A percentile compares a stretch with the other conserved stretches of the same genome.
phyloP scores from a whole-genome alignment of 2,113 vertebrate genomes.

The Gallinago paraguaiae region DNA sequence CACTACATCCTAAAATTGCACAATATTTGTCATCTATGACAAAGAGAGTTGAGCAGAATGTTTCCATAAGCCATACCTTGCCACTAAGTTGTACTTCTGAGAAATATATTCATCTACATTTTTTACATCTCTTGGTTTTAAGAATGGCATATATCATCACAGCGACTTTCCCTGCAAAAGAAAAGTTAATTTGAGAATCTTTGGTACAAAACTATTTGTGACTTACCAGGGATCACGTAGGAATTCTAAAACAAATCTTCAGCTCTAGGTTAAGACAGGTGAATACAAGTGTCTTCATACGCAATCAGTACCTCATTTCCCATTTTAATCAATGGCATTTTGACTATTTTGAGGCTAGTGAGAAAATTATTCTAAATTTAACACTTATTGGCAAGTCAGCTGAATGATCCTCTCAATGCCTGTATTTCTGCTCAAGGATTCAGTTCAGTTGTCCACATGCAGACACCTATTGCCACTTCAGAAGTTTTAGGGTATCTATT shows the following conservation, averaged over 20 bases:
- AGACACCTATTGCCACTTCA: background rate
- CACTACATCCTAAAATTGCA: background rate
- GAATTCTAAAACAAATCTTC: background rate
- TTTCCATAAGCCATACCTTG: background rate
- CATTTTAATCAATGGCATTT: background rate
- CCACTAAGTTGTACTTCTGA: background rate
- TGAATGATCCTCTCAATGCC: background rate
- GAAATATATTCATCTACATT: background rate
- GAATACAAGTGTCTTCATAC: background rate
- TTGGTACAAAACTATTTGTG: background rate
- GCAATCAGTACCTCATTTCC: accelerated
- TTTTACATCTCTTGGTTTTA: background rate
- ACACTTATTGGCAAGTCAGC: background rate
- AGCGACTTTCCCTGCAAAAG: background rate
- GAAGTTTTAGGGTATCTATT: background rate
- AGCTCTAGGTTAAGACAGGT: background rate
- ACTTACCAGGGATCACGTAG: background rate
- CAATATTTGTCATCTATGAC: background rate
- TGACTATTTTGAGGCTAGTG: background rate
- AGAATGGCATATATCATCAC: background rate
- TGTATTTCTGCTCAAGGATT: background rate
- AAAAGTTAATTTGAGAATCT: background rate
- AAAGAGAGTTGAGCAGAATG: background rate
- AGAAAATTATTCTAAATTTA: background rate
- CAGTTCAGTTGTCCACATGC: background rate